Base-by-base conservation (phyloP, 1,140 invertebrate species). In the Propsilocerus akamusi region DNA sequence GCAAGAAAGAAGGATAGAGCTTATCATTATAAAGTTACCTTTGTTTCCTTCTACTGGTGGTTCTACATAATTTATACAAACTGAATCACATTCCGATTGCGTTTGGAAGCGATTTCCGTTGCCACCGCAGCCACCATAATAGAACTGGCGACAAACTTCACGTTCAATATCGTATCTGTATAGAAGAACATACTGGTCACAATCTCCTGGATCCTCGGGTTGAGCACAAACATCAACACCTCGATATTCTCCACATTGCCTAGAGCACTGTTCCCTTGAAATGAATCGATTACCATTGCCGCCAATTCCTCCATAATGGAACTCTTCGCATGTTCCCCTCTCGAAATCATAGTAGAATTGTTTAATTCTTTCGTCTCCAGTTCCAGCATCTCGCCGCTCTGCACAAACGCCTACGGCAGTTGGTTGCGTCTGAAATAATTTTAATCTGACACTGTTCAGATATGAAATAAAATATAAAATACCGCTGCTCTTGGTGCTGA, bases 251-350 rank as follows among this genome's bases (percentile, higher is more conserved):
- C 86, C 83, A 57, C 87, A 91, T 25, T 78, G 72, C 53, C 85
- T 68, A 59, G 87, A 76, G 59, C 89, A 93, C 49, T 85, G 80
- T 60, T 92, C 87, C 58, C 81, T 76, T 1, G 78, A 73, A 34
- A 77, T 61, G 67, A 86, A 93, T 59, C 82, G 73, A 60, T 93
- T 93, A 14, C 76, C 77, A 59, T 89, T 92, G 41, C 87, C 87
- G 46, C 76, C 78, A 61, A 88, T 92, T 7, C 87, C 87, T 7
- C 80, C 77, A 59, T 86, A 92, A 5, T 74, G 67, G 61, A 92
- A 91, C 17, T 76, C 71, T 25, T 74, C 68, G 59, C 86, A 91
- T 7, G 58, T 63, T 30, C 70, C 66, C 1, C 61, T 64, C 0
- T 64, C 59, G 0, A 63, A 56, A 59, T 92, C 79, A 62, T 80